phyloP scores from a whole-genome alignment of 2,888 invertebrate species.

The Luffia ferchaultella region DNA sequence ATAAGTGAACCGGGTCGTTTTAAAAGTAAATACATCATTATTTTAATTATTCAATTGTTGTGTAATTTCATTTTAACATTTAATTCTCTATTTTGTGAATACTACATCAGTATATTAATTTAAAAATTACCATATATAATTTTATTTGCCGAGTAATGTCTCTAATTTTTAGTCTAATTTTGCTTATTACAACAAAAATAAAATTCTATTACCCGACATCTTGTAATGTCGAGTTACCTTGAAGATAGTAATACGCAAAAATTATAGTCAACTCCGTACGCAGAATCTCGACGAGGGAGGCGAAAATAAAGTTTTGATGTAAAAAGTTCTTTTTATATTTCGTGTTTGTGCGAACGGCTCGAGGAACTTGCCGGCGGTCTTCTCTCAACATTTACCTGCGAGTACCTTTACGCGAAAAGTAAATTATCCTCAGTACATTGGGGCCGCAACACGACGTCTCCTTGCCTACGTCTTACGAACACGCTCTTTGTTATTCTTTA shows the following conservation, averaged over 20 bases:
- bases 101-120: too few relatives aligned
- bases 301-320: conserved; percentile 63
- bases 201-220: not conserved
- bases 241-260: conserved; percentile 40
- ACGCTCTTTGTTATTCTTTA: not conserved
- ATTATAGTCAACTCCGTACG: conserved; percentile 55
- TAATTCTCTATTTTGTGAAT: too few relatives aligned
- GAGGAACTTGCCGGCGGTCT: conserved; percentile 6
- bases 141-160: too few relatives aligned
- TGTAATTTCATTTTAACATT: too few relatives aligned
- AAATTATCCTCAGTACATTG: conserved; percentile 7
- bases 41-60: too few relatives aligned
- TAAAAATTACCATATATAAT: too few relatives aligned
- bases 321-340: conserved; percentile 61
- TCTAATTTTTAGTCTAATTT: not conserved
- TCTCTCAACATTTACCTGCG: conserved; percentile 6
- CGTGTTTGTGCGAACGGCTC: conserved; percentile 27
- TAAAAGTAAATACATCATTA: too few relatives aligned
- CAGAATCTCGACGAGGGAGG: conserved; percentile 34
- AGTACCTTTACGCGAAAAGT: conserved; percentile 5
- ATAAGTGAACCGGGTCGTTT: too few relatives aligned
- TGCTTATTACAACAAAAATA: not conserved
- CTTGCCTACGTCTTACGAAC: not conserved
- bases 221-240: not conserved
- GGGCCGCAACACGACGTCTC: not conserved